Evolutionary conservation across 1,140 invertebrate genomes (phyloP).

Genomic region (Trigoniulus corallinus): DNA sequence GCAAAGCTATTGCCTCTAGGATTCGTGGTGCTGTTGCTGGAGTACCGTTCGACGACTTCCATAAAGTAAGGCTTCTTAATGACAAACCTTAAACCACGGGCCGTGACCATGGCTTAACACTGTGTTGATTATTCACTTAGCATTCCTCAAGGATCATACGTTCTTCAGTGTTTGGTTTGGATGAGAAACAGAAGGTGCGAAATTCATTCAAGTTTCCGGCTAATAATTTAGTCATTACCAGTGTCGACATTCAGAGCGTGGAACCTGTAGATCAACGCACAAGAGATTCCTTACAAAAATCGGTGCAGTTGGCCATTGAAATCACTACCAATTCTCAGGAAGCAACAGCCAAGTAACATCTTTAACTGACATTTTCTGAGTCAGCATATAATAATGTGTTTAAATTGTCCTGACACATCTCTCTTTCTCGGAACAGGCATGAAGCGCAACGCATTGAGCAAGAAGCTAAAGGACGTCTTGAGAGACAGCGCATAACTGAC

Average conservation of each 20-base stretch:
- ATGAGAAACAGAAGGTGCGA: slow-evolving; percentile 27
- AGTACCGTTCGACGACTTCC: slow-evolving; percentile 35
- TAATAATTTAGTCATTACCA: slow-evolving; percentile 33
- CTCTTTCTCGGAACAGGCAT: too few species aligned
- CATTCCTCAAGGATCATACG: slow-evolving; percentile 34
- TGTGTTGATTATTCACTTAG: slow-evolving; percentile 12
- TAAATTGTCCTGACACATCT: slow-evolving; percentile 8
- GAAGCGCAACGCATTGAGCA: slow-evolving; percentile 36
- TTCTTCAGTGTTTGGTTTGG: slow-evolving; percentile 33
- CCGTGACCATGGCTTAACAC: not conserved
- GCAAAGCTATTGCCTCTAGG: slow-evolving; percentile 34
- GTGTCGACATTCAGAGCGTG: slow-evolving; percentile 35
- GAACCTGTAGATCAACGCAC: slow-evolving; percentile 38
- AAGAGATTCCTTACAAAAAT: slow-evolving; percentile 33
- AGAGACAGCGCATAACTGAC: slow-evolving; percentile 32
- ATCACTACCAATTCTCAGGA: slow-evolving; percentile 32
- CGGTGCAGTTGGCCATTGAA: slow-evolving; percentile 35
- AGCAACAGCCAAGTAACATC: slow-evolving; percentile 31
- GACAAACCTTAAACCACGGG: not conserved
- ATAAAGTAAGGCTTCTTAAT: slow-evolving; percentile 29
- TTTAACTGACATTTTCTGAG: not conserved
- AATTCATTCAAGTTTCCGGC: slow-evolving; percentile 29
- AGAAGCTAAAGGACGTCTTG: slow-evolving; percentile 32
- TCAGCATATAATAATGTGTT: not conserved
- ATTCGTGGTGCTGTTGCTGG: slow-evolving; percentile 33